phyloP scores from a whole-genome alignment of 2,797 vertebrate genomes.

The Oceanodroma leucorhoa region DNA sequence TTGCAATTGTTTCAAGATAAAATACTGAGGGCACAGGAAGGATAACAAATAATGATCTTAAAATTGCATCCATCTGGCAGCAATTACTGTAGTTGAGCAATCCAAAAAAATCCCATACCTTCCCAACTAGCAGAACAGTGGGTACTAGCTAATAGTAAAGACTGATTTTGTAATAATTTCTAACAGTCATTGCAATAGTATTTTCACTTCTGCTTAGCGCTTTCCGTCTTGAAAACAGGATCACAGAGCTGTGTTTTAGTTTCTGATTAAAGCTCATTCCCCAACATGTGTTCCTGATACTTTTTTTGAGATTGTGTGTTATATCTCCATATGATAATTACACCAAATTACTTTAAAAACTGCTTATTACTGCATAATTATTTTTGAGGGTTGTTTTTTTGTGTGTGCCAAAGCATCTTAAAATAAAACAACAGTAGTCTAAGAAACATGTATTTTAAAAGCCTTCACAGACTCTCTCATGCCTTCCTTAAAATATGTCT shows the following conservation, averaged over 20 bases:
- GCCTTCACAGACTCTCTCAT: neutral
- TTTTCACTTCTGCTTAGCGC: neutral
- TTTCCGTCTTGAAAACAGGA: neutral
- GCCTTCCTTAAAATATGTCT: neutral
- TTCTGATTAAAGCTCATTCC: neutral
- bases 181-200: neutral
- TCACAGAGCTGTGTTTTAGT: neutral
- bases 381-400: neutral
- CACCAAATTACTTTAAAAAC: neutral
- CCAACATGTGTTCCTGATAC: neutral
- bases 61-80: slow-evolving; percentile 45
- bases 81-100: slow-evolving; percentile 25
- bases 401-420: neutral
- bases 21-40: neutral
- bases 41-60: slow-evolving; percentile 27
- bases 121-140: neutral
- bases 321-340: neutral
- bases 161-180: neutral
- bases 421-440: neutral
- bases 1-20: slow-evolving; percentile 28
- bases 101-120: neutral
- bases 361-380: neutral
- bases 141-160: slow-evolving; percentile 5
- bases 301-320: neutral
- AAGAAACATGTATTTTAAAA: neutral